Evolutionary conservation across 2,797 vertebrate species (phyloP), one percentile per base, ranked within the genome.

Genomic region (Dryobates pubescens): DNA sequence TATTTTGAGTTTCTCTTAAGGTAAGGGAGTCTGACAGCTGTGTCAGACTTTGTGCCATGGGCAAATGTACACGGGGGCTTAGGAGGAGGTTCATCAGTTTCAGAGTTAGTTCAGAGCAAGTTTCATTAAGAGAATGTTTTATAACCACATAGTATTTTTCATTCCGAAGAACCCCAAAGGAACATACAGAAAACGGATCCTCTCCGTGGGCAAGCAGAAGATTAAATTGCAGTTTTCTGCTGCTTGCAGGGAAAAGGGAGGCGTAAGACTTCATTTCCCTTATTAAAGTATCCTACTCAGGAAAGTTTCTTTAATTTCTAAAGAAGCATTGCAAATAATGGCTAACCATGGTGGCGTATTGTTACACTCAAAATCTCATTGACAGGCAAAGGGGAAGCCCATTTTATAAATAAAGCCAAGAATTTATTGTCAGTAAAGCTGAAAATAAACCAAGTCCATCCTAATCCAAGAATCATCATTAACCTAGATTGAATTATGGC

Each of bases 61-160:
- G 72, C 54, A 86, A 23, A 71, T 15, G 24, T 57, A 67, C 51
- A 10, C n/a, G 32, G 59, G 29, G 36, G 1, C 36, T 65, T 41
- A 14, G 27, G 43, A 78, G 24, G 70, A 89, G 81, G 89, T 63
- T 65, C 63, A 75, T 89, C 83, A 87, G 0, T 82, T 88, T 45
- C 51, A 69, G 62, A 70, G 38, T 27, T 45, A 64, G 72, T 45
- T 86, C 84, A 72, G 47, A 75, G 47, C 0, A 8, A 89, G 63
- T 88, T 90, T 93, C 73, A 78, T 96, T 95, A 93, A 26, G 53
- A 32, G 63, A 54, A 78, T 89, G 63, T 64, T 89, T 95, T 93
- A 88, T 90, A 89, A 70, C 67, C 30, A 70, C n/a, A n/a, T 3
- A 89, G 27, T 53, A 19, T 67, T 89, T 80, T 89, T 92, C 76